Base-by-base conservation (phyloP, 2,113 vertebrate species). In the Chaenogobius annularis region DNA sequence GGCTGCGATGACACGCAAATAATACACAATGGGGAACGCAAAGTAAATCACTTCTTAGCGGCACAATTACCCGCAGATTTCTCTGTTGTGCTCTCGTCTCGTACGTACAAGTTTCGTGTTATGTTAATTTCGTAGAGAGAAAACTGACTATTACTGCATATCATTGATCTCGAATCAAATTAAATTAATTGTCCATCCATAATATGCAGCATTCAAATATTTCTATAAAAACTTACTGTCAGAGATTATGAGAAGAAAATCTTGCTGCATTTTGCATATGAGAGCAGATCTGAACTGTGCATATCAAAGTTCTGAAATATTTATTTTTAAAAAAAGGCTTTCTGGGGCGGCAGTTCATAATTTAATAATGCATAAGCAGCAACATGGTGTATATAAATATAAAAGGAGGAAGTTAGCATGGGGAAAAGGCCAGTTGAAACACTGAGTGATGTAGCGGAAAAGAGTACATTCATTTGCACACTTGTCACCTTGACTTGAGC, bases 341-440 rank as follows among this genome's bases (percentile, higher is more conserved):
- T 87, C 81, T 87, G 70, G 79, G 73, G 77, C 82, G 68, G 85
- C 69, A 78, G 88, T 86, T 87, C 85, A 80, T 87, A 75, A 73
- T 80, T 91, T 81, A 91, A 92, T 90, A 90, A 92, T 91, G 84
- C 83, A 92, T 83, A 85, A 80, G 77, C 79, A 77, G 75, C 83
- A 87, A 88, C 87, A 86, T 72, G 83, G 81, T 75, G 71, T 85
- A 88, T 88, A 88, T 88, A 88, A 90, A 92, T 87, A 90, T 90
- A 88, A 90, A 86, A 89, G 78, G 74, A 80, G 70, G 85, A 84
- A 87, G 88, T 90, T 91, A 87, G 87, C 46, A 80, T 75, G 68
- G 70, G 79, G 84, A 85, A 85, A 84, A 85, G 72, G 71, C 83
- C 80, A 69, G 31, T 59, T 50, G 58, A 83, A 83, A 77, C 50